A percentile compares a stretch with the other conserved stretches of the same genome.
Conservation (phyloP, 2,888 invertebrate species). For the Theodoxus fluviatilis region DNA sequence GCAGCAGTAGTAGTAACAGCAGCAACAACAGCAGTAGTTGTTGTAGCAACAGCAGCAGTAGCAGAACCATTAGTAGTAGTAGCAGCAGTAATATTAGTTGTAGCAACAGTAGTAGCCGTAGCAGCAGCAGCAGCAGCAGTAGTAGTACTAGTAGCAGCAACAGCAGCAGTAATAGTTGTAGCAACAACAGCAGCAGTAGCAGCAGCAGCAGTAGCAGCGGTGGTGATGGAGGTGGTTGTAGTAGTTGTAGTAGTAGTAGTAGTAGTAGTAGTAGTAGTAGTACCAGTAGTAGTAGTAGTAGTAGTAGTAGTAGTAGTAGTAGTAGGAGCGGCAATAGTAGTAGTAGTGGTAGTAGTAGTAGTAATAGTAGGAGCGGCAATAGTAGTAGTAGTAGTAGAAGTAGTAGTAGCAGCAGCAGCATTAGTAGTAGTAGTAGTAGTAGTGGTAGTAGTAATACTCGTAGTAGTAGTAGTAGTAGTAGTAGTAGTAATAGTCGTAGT, state of each 20-base stretch:
- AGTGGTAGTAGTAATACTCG: not conserved
- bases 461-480: not conserved
- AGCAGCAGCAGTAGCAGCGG: slow-evolving; percentile 19
- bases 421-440: not conserved
- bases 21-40: not conserved
- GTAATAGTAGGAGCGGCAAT: not conserved
- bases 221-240: not conserved
- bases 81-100: not conserved
- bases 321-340: slow-evolving; percentile 16
- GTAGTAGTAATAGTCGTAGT: not conserved
- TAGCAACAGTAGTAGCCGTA: not conserved
- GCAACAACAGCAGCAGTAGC: slow-evolving; percentile 20
- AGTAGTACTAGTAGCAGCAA: slow-evolving; percentile 17
- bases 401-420: not conserved
- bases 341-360: not conserved
- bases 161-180: slow-evolving; percentile 21
- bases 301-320: slow-evolving; percentile 21
- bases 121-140: not conserved
- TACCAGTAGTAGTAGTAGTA: slow-evolving; percentile 14
- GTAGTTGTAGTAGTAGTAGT: slow-evolving; percentile 18
- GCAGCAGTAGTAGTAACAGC: not conserved
- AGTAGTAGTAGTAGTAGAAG: not conserved
- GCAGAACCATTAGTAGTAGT: not conserved
- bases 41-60: slow-evolving; percentile 3
- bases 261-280: slow-evolving; percentile 21